Evolutionary conservation across 92 coral and sea anemone species (phyloP), one percentile per base, ranked within the genome.

Genomic region (Phenganax subtilis): DNA sequence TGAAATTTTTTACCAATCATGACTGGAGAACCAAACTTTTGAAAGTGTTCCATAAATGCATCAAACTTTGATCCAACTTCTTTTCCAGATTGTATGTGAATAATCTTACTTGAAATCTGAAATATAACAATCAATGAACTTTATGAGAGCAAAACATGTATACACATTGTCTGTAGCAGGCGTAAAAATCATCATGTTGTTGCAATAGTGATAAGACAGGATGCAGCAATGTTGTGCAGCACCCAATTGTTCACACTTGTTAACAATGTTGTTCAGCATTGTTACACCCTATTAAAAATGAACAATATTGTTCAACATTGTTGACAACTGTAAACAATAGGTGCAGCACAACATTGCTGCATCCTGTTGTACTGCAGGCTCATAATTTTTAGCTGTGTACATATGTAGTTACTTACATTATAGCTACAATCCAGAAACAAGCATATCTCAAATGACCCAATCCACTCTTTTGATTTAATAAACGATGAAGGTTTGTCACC

Each of bases 401-500:
- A 80, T 11, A 68, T 10, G 15, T 27, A 37, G 16, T 68, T 59
- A 82, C 93, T 69, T 89, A 96, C 99, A 80, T 88, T 87, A 76
- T 92, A 96, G 12, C 87, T 82, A 72, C 90, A 90, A 80, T 96
- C 97, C 60, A 96, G 27, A 54, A 87, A 91, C 17, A 96, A 77
- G 77, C 97, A 96, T 44, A 88, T 92, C 83, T 96, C 99, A 80
- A 87, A 88, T 10, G 93, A 92, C 16, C 99, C 99, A 84, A 96
- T 92, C 99, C 99, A 96, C 69, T 92, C 93, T 68, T 75, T 88
- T 37, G 99, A 96, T 37, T 87, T 90, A 82, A 82, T 69, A 83
- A 96, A 96, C 28, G 96, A 74, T 16, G 85, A 51, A 20, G 89
- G 89, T 72, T 96, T 96, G 72, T 96, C 99, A 29, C 93, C 91